Percentiles rank a stretch among this genome's conserved stretches.
Evolutionary conservation across 2,797 vertebrate species (phyloP).

Genomic region (Cossypha heuglini): DNA sequence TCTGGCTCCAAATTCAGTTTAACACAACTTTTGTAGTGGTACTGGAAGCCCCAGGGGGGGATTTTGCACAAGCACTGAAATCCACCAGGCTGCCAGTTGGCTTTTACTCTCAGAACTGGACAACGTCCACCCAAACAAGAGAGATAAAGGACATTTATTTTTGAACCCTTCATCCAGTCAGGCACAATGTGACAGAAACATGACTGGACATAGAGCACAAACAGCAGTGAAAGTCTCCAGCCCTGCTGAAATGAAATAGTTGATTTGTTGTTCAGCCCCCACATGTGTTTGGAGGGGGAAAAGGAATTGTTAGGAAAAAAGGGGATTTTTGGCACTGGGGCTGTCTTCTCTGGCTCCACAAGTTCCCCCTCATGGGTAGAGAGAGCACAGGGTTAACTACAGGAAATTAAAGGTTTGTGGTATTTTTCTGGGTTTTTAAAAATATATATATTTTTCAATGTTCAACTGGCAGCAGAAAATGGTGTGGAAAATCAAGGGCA

Average conservation of each 20-base stretch:
- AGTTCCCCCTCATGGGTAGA: neutral
- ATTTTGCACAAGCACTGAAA: neutral
- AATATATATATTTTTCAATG: neutral
- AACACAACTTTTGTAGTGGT: neutral
- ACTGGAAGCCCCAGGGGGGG: fast-evolving
- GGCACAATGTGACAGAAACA: neutral
- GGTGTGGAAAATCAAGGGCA: neutral
- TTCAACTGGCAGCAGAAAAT: neutral
- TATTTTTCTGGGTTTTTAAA: neutral
- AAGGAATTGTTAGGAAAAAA: neutral
- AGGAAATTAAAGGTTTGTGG: neutral
- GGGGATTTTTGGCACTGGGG: neutral
- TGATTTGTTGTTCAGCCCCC: neutral
- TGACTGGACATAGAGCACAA: neutral
- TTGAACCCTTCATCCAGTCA: neutral
- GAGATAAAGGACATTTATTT: neutral
- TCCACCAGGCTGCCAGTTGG: neutral
- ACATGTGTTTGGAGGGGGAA: neutral
- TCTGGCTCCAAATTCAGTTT: neutral
- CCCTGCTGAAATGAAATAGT: neutral
- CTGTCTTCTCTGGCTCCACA: neutral
- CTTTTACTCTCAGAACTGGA: neutral
- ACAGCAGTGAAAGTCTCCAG: neutral
- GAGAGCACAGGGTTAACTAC: neutral
- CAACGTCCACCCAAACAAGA: neutral